A percentile compares a stretch with the other conserved stretches of the same genome.
Conservation (phyloP, 2,797 vertebrate genomes). For the Merluccius polli region DNA sequence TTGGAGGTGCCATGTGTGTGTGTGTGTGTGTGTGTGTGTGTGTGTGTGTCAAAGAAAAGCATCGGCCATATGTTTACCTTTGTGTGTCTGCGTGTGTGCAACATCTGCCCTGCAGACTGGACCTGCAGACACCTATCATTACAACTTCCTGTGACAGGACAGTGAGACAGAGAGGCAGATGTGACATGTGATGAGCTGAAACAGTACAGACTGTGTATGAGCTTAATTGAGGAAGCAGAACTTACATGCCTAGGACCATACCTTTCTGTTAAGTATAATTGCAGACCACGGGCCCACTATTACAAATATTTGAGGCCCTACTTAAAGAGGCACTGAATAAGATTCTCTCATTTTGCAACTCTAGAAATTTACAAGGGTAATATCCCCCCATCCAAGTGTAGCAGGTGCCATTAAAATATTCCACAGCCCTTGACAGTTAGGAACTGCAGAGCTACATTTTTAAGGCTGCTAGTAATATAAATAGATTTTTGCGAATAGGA, state of each 20-base stretch:
- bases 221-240: constrained; percentile 4
- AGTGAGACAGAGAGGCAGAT: not conserved
- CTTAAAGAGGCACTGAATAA: constrained; percentile 2
- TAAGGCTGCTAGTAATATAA: not conserved
- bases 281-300: not conserved
- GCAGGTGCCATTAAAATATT: not conserved
- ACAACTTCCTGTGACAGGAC: not conserved
- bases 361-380: not conserved
- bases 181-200: not conserved
- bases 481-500: not conserved
- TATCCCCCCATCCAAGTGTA: not conserved
- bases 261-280: not conserved
- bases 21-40: not conserved
- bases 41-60: not conserved
- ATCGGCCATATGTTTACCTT: not conserved
- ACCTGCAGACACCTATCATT: not conserved
- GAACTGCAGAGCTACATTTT: not conserved
- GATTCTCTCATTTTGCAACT: not conserved
- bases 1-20: too few relatives aligned
- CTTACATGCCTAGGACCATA: not conserved
- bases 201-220: not conserved
- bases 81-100: constrained; percentile 13
- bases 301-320: not conserved
- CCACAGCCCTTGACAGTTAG: not conserved
- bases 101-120: constrained; percentile 5